Conservation (phyloP, 30 jellyfish, hydroid and myxozoan genomes). For the Aurelia sp. region DNA sequence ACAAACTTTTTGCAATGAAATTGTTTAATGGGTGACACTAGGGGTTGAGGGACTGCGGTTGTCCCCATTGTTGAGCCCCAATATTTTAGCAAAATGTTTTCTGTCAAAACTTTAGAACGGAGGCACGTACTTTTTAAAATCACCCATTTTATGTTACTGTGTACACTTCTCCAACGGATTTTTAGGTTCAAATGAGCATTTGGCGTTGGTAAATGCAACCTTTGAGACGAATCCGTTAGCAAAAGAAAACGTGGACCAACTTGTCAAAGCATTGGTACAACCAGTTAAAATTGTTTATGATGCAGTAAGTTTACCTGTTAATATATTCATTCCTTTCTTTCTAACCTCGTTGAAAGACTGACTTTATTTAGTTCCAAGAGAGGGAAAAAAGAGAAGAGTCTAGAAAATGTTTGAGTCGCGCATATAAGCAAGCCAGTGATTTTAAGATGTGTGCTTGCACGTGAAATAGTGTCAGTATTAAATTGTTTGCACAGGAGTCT, state of each 20-base stretch:
- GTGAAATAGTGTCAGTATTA: too few species aligned
- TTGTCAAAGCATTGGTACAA: conserved; percentile 68
- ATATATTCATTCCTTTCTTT: neutral
- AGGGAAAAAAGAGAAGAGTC: too few species aligned
- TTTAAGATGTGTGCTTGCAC: too few species aligned
- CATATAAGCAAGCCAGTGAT: too few species aligned
- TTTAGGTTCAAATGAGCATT: conserved; percentile 45
- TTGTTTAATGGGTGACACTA: neutral
- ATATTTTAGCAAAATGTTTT: neutral
- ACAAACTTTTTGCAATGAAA: neutral
- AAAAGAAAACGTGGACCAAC: conserved; percentile 87
- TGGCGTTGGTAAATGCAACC: conserved; percentile 83
- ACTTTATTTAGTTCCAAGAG: too few species aligned
- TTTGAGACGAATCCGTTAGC: conserved; percentile 92
- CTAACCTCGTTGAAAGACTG: too few species aligned
- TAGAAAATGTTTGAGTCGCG: too few species aligned
- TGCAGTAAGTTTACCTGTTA: conserved; percentile 63
- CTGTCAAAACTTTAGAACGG: neutral
- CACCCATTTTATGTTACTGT: neutral
- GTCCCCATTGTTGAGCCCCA: too few species aligned
- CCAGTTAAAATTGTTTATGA: conserved; percentile 95
- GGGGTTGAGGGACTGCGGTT: too few species aligned
- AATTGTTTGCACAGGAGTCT: too few species aligned
- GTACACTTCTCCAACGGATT: too few species aligned
- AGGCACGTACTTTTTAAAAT: neutral